Base-by-base conservation (phyloP, 30 jellyfish, hydroid and myxozoan species). In the Cassiopea xamachana region DNA sequence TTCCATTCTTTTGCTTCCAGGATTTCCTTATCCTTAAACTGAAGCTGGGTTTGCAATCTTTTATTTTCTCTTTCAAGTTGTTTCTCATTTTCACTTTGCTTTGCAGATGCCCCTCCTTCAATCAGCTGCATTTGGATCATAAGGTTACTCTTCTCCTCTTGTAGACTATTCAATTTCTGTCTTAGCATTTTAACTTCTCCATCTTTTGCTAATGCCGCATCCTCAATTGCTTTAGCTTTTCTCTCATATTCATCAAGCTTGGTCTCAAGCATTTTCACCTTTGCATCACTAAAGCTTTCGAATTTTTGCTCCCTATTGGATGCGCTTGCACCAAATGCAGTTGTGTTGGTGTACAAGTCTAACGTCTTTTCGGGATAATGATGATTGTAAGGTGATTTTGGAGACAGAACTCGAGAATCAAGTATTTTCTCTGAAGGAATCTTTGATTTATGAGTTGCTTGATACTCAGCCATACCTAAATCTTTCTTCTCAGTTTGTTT, bases 141-240 rank as follows among this genome's bases (percentile, higher is more conserved):
- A 45, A 72, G 69, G 47, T 62, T 73, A 9, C 75, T 83, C 46
- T 88, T 91, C 39, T 91, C 95, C 60, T 95, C 99, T 5, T 89
- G 83, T 12, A 87, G 69, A 69, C 73, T 92, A 48, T 75, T 80
- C 58, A 95, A 68, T 15, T 82, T 49, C 55, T 95, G 97, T 49
- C 99, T 94, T 2, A 95, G 94, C 45, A 95, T 95, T 64, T 91
- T 95, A 9, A 95, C 87, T 75, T 95, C 99, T 2, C 99, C 99
- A 50, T 95, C 99, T 89, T 88, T 95, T 0, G 96, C 80, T 17
- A 85, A 71, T 43, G 78, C 87, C 51, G 81, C 67, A 13, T 89
- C 91, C 55, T 95, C 91, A 85, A 83, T 50, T 48, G 60, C 78
- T 27, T 79, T 75, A 7, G 91, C 88, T 80, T 78, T 90, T 1